Evolutionary conservation across 2,888 invertebrate species (phyloP).

Genomic region (Philereme vetulata): DNA sequence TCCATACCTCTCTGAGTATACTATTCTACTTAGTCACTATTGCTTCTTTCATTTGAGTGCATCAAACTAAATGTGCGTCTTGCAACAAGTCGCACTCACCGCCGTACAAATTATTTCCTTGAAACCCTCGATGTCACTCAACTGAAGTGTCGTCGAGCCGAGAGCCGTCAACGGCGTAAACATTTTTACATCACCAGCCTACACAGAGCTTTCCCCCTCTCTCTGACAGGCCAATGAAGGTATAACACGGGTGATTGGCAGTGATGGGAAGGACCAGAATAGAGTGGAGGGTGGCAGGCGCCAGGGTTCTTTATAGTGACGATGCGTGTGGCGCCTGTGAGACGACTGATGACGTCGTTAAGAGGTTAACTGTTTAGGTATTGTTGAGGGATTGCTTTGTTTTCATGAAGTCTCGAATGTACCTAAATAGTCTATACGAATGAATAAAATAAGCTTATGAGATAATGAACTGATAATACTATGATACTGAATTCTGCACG

Average conservation of each 20-base stretch:
- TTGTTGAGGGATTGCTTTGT: conserved; percentile 21
- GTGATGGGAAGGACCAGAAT: conserved; percentile 12
- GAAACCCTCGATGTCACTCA: conserved; percentile 41
- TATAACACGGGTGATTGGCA: conserved; percentile 24
- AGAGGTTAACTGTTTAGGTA: conserved; percentile 38
- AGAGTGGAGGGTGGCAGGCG: conserved; percentile 22
- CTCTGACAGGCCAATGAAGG: conserved; percentile 20
- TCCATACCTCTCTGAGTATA: no score
- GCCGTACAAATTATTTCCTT: conserved; percentile 34
- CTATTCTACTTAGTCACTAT: not conserved
- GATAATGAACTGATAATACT: not conserved
- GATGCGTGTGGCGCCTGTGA: conserved; percentile 58
- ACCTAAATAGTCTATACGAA: not conserved
- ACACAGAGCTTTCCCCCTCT: conserved; percentile 22
- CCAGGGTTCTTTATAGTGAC: conserved; percentile 63
- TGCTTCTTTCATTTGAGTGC: not conserved
- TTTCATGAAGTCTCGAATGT: conserved; percentile 15
- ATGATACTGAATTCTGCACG: not conserved
- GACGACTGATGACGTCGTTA: conserved; percentile 51
- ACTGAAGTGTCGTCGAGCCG: conserved; percentile 43
- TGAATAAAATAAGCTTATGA: not conserved
- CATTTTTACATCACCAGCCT: conserved; percentile 42
- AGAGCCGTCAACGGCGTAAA: conserved; percentile 47
- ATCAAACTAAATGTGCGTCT: conserved; percentile 8
- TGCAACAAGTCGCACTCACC: conserved; percentile 20